Percentiles rank a stretch among this genome's conserved stretches.
Evolutionary conservation across 2,888 invertebrate genomes (phyloP).

Genomic region (Drosophila picticornis): DNA sequence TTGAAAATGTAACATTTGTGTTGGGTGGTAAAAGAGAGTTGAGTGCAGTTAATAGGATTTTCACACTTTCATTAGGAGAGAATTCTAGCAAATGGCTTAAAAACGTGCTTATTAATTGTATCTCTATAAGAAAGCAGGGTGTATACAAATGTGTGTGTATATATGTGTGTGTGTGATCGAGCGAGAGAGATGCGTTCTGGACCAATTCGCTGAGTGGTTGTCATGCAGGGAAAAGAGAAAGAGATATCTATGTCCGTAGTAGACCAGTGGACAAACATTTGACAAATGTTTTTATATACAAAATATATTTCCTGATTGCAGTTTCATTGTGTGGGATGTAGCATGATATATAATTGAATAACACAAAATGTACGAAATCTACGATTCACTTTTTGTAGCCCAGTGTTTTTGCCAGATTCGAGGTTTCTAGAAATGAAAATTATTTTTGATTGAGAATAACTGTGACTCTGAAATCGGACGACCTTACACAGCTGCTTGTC

Average conservation of each 20-base stretch:
- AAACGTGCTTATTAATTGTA: conserved; percentile 46
- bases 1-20: conserved; percentile 40
- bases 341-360: conserved; percentile 77
- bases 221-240: conserved; percentile 49
- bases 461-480: conserved; percentile 39
- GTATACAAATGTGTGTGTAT: conserved; percentile 9
- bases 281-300: conserved; percentile 36
- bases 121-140: conserved; percentile 35
- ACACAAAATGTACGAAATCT: conserved; percentile 66
- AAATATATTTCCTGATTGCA: conserved; percentile 53
- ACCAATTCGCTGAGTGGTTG: conserved; percentile 37
- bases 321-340: conserved; percentile 80
- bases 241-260: conserved; percentile 35
- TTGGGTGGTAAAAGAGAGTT: conserved; percentile 65
- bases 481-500: conserved; percentile 24
- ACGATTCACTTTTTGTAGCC: conserved; percentile 59
- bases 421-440: conserved; percentile 58
- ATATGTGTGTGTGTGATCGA: not conserved
- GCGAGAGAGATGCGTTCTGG: conserved; percentile 34
- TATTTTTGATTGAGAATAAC: conserved; percentile 16
- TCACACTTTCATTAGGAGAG: conserved; percentile 33
- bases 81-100: conserved; percentile 10
- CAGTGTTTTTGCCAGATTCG: conserved; percentile 56
- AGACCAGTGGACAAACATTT: conserved; percentile 31
- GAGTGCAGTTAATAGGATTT: conserved; percentile 79